Base-by-base conservation (phyloP, 2,888 invertebrate species). In the Neria commutata region DNA sequence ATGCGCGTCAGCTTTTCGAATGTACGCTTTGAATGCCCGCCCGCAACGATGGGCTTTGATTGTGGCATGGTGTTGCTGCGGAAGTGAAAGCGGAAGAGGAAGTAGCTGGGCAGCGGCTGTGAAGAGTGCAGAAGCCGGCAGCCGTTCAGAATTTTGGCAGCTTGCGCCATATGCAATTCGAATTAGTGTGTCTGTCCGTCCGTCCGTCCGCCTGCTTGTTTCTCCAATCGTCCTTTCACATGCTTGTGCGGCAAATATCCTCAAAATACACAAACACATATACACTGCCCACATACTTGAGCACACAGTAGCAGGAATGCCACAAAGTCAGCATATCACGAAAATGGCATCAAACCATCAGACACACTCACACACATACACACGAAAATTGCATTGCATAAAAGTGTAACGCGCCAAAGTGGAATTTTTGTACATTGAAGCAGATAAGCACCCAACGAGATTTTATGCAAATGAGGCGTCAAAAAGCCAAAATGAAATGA, bases 391-490 rank as follows among this genome's bases (percentile, higher is more conserved):
- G 37, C 37, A 4, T n/a, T 8, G n/a, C 10, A 37, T 4, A 37
- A 37, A 37, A 37, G 37, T n/a, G n/a, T n/a, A n/a, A n/a, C 10
- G n/a, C 37, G 37, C 37, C 37, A 37, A 37, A 14, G 10, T 37
- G n/a, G n/a, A n/a, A n/a, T n/a, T n/a, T n/a, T n/a, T n/a, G n/a
- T 11, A 37, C n/a, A n/a, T n/a, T n/a, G 37, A n/a, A n/a, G 37
- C 16, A 37, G 37, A 37, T 37, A 37, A 37, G 37, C 37, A 37
- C n/a, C n/a, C 4, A 37, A 37, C 37, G n/a, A n/a, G 37, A 37
- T 37, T 37, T 14, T n/a, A 37, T 37, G 37, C 37, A 37, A 37
- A 37, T 37, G 37, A 37, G 37, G 37, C 37, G 37, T 37, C 37
- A 37, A 37, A n/a, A 37, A 37, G 37, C 37, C n/a, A n/a, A 37